Percentiles rank a stretch among this genome's conserved stretches.
phyloP scores from a whole-genome alignment of 1,140 invertebrate genomes.

The Diprion similis region DNA sequence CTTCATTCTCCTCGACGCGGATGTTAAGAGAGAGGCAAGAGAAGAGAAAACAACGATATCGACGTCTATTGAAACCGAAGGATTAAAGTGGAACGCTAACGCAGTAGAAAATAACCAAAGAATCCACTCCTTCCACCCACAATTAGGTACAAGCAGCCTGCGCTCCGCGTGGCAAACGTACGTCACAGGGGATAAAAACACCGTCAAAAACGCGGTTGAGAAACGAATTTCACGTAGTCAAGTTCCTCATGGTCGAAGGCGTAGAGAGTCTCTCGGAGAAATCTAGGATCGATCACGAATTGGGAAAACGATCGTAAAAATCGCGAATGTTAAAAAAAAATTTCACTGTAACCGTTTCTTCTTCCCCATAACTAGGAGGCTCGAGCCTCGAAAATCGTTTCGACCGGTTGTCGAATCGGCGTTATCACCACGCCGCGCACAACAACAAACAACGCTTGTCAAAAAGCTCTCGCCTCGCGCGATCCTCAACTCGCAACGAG shows the following conservation, averaged over 20 bases:
- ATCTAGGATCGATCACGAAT: no score
- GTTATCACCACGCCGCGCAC: neutral
- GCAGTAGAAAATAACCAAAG: neutral
- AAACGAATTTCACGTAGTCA: no score
- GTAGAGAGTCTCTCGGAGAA: no score
- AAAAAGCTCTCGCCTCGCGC: neutral
- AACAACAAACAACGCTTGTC: neutral
- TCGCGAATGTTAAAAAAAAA: neutral
- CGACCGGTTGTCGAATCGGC: neutral
- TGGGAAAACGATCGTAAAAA: neutral
- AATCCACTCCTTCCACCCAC: neutral
- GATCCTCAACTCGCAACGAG: neutral
- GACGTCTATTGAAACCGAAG: neutral
- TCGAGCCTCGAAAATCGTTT: neutral
- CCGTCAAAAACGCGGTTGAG: no score
- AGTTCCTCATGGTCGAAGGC: no score
- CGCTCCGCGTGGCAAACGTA: no score
- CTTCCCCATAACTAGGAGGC: neutral
- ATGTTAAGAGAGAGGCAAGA: no score
- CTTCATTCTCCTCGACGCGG: no score
- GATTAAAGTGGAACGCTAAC: neutral
- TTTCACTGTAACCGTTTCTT: constrained; percentile 5
- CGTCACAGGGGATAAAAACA: no score
- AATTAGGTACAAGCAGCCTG: neutral
- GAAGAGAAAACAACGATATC: neutral